A percentile compares a stretch with the other conserved stretches of the same genome.
These are phyloP conservation scores for Myodes glareolus DNA, from an alignment of 2,113 vertebrate genomes.

Conservation along the genomic window DNA sequence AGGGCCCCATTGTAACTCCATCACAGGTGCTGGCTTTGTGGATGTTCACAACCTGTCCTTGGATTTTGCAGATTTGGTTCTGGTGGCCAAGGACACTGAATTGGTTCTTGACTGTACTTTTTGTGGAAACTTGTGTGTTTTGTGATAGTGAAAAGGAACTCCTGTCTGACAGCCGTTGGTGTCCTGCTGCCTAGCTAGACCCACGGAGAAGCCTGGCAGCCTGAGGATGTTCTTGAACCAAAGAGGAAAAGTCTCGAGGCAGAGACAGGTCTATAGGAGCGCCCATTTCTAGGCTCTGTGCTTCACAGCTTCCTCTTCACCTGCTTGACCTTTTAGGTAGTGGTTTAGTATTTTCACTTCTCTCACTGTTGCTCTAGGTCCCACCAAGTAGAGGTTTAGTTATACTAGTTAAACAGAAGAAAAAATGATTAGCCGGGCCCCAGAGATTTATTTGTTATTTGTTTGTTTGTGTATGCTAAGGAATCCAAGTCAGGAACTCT, in stretches of 20 bases:
- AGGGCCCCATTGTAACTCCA: not conserved
- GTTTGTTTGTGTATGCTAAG: not conserved
- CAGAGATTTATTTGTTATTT: not conserved
- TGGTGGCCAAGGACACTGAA: not conserved
- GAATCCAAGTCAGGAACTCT: not conserved
- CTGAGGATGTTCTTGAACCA: not conserved
- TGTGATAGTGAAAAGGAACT: not conserved
- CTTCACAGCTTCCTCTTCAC: not conserved
- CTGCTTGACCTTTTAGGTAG: not conserved
- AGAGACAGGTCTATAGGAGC: not conserved
- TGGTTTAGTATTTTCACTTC: not conserved
- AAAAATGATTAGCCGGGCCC: not conserved
- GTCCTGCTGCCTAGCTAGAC: not conserved
- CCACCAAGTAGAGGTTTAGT: not conserved
- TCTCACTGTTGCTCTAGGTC: constrained; percentile 1
- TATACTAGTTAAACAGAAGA: not conserved
- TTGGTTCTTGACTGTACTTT: not conserved
- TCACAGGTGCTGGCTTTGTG: not conserved
- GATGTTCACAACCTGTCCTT: not conserved
- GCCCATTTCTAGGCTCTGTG: not conserved
- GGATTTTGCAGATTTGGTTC: too few relatives aligned
- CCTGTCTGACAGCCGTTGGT: not conserved
- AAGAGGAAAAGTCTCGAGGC: not conserved
- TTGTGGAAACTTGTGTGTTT: not conserved
- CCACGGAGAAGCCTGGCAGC: not conserved